These are phyloP conservation scores for Desoria tigrina DNA, from an alignment of 2,888 invertebrate genomes.

Conservation along the genomic window DNA sequence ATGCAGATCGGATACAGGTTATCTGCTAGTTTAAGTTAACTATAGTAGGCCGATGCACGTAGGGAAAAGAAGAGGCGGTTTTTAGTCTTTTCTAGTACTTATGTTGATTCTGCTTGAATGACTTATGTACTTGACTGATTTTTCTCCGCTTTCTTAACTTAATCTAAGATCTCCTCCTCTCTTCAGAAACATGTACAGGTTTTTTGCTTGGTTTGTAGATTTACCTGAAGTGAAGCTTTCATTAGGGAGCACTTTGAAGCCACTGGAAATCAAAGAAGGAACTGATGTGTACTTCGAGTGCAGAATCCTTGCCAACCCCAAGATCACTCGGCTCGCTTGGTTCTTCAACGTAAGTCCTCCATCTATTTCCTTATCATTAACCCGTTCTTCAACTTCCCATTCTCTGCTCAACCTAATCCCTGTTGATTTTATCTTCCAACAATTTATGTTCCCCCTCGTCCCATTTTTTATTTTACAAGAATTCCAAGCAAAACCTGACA, in stretches of 20 bases:
- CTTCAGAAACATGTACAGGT: slow-evolving; percentile 10
- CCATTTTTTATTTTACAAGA: no score
- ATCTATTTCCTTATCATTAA: slow-evolving; percentile 9
- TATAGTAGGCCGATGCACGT: background rate
- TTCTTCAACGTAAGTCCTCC: slow-evolving; percentile 49
- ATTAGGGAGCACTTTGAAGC: slow-evolving; percentile 51
- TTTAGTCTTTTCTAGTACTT: slow-evolving; percentile 8
- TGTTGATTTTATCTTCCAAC: background rate
- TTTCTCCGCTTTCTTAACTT: slow-evolving; percentile 17
- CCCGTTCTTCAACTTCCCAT: background rate
- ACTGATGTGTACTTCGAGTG: slow-evolving; percentile 53
- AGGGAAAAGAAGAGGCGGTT: background rate
- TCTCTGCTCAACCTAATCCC: background rate
- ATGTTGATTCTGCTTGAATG: slow-evolving; percentile 16
- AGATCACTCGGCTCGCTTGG: slow-evolving; percentile 46
- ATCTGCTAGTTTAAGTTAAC: no score
- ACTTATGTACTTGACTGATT: slow-evolving; percentile 19
- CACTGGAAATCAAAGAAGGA: slow-evolving; percentile 52
- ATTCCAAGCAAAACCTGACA: background rate
- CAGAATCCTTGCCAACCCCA: slow-evolving; percentile 48
- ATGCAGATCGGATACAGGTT: no score
- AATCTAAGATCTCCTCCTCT: slow-evolving; percentile 12
- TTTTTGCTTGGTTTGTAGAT: slow-evolving; percentile 39
- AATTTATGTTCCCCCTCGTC: slow-evolving; percentile 6
- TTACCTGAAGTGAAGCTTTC: slow-evolving; percentile 52